Conservation (phyloP, 2,113 vertebrate genomes). For the Nycticorax nycticorax region DNA sequence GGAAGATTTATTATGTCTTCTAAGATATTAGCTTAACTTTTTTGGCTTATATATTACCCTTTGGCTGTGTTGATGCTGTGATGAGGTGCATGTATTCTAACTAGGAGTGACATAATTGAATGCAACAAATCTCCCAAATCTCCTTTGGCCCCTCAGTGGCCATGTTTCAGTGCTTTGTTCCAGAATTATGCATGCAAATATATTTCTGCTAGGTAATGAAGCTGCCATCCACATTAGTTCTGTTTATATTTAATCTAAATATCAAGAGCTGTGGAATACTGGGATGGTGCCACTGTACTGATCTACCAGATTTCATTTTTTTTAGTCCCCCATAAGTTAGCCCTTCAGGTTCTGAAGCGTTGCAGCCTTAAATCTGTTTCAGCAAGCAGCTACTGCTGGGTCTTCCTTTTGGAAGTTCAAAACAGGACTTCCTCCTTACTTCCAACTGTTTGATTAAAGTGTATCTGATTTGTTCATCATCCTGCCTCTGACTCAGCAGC, state of each 20-base stretch:
- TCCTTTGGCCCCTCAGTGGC: neutral
- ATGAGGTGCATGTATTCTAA: neutral
- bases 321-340: neutral
- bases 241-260: conserved; percentile 21
- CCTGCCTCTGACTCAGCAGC: neutral
- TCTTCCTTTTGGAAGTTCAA: neutral
- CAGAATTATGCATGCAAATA: conserved; percentile 18
- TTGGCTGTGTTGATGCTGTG: neutral
- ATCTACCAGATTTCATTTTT: neutral
- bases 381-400: neutral
- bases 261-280: neutral
- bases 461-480: neutral
- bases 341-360: neutral
- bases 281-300: neutral
- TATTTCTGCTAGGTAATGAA: neutral
- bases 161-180: conserved; percentile 18
- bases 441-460: conserved; percentile 14
- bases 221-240: neutral
- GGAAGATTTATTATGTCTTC: neutral
- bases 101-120: neutral
- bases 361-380: neutral
- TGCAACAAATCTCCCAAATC: conserved; percentile 3
- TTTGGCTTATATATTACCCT: neutral
- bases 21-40: neutral
- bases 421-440: neutral